Evolutionary conservation across 2,797 vertebrate species (phyloP), one percentile per base, ranked within the genome.

Genomic region (Craterocephalus amniculus): DNA sequence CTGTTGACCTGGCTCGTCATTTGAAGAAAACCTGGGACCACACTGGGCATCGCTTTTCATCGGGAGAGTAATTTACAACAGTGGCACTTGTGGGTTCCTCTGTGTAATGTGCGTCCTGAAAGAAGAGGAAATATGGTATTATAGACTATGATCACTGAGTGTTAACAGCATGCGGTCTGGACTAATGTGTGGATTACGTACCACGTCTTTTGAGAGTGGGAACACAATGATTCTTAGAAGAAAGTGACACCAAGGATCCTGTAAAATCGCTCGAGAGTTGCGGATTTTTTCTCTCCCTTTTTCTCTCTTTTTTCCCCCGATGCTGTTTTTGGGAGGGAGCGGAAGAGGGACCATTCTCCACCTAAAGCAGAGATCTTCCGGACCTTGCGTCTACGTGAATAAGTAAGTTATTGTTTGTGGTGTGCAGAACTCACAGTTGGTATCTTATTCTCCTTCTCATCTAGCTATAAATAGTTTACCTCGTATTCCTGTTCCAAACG

Each of bases 201-300:
- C 65, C 78, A 59, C 56, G 70, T 93, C 92, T 75, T 67, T 60
- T 81, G 67, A 86, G 63, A 85, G 91, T 81, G 89, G 80, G 84
- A 82, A 79, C 86, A 67, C 65, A 63, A 82, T 87, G 87, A 83
- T 70, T 86, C 70, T 87, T 61, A 84, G 83, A 85, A 84, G 82
- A 90, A 90, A 87, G 85, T 85, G 73, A 92, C 94, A 88, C 73
- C 93, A 89, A 87, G 90, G 90, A 93, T 95, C 93, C 91, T 90
- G 77, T 87, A 43, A 87, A 94, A 94, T 92, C 94, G 88, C 93
- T 89, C 89, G 93, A 94, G 92, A 96, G 94, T 94, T 95, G 94
- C 95, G 89, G 90, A 93, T 96, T 95, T 95, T 94, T 95, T 75
- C 59, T 36, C 52, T 22, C 45, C n/a, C 2, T 96, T 95, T 95